phyloP scores from a whole-genome alignment of 2,797 vertebrate species.

The Clarias fuscus region DNA sequence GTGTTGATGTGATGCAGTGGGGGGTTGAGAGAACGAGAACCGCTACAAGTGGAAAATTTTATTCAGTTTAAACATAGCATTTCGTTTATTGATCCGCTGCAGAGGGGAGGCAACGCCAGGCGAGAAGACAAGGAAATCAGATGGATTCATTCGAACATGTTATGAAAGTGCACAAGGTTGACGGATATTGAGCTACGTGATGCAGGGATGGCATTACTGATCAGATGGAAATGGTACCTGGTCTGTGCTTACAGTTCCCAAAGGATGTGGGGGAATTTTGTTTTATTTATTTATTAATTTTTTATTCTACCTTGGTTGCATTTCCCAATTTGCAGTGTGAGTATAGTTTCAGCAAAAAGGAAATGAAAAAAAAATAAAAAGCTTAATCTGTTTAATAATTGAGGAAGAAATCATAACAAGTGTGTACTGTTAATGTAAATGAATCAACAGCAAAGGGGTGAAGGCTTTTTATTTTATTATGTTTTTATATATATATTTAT shows the following conservation, averaged over 20 bases:
- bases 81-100: conserved; percentile 79
- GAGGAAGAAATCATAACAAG: background rate
- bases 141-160: conserved; percentile 75
- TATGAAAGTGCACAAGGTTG: conserved; percentile 71
- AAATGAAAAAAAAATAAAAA: background rate
- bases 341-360: background rate
- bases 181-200: conserved; percentile 66
- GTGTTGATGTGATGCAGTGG: conserved; percentile 37
- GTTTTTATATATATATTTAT: no score
- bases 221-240: conserved; percentile 58
- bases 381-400: background rate
- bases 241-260: conserved; percentile 51
- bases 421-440: background rate
- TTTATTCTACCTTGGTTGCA: background rate
- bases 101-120: conserved; percentile 60
- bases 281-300: background rate
- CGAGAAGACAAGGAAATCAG: conserved; percentile 71
- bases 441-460: background rate
- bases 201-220: conserved; percentile 47
- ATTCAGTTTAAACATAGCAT: conserved; percentile 82
- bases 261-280: conserved; percentile 16
- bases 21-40: conserved; percentile 68
- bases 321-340: background rate
- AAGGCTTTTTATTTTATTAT: no score
- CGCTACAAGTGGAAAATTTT: conserved; percentile 80